Evolutionary conservation across 2,888 invertebrate species (phyloP).

Genomic region (Tethea ocularis): DNA sequence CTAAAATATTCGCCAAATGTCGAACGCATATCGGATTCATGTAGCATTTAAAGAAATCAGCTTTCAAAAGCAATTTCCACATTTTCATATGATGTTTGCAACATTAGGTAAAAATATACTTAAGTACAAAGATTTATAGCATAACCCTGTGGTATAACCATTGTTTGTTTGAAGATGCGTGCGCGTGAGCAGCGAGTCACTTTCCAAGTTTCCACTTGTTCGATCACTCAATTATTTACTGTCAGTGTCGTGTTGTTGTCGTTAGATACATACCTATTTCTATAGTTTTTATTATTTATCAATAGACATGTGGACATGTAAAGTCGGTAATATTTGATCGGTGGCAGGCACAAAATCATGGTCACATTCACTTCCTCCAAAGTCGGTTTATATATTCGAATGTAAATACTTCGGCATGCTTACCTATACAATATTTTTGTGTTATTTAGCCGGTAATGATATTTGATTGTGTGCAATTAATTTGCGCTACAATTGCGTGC

Average conservation of each 20-base stretch:
- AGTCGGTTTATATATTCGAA: conserved; percentile 15
- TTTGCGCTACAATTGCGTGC: not conserved
- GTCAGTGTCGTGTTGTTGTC: not conserved
- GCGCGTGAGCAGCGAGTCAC: not conserved
- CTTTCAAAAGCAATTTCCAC: no score
- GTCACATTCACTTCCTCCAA: conserved; percentile 58
- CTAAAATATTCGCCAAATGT: no score
- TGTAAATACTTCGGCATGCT: conserved; percentile 6
- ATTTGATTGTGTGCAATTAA: conserved; percentile 4
- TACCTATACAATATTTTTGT: not conserved
- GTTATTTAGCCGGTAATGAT: not conserved
- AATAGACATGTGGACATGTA: not conserved
- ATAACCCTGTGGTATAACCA: no score
- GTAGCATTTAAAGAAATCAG: no score
- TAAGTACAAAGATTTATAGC: not conserved
- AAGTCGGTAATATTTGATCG: not conserved
- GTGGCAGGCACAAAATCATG: conserved; percentile 33
- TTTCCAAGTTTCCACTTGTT: conserved; percentile 10
- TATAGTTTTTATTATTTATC: not conserved
- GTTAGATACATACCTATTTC: not conserved
- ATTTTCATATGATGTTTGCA: no score
- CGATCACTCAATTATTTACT: conserved; percentile 2
- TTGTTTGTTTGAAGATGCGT: conserved; percentile 3
- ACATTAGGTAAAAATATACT: not conserved
- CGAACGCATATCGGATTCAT: no score